Evolutionary conservation across 2,797 vertebrate genomes (phyloP), one percentile per base, ranked within the genome.

Genomic region (Nyctibius grandis): DNA sequence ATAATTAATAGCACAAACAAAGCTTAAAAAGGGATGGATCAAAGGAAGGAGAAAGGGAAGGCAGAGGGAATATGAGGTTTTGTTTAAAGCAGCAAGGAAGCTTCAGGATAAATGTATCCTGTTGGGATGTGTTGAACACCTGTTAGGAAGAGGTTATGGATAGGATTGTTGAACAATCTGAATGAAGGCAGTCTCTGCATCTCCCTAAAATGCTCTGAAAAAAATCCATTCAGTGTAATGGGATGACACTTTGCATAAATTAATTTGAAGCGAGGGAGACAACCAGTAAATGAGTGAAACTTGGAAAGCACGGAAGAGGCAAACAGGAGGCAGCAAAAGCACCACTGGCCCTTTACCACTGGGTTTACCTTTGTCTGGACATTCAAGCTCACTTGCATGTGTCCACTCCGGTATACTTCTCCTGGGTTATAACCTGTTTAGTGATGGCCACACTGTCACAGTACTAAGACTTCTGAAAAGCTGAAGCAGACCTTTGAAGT

Each of bases 1-100:
- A 89, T 97, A 95, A 97, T 93, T 97, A 97, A 97, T 96, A 95
- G 95, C 75, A 80, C 84, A 93, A 97, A 96, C 95, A 95, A 85
- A 93, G 85, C 91, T 93, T 74, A 64, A 63, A 85, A 82, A 91
- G 84, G 74, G 82, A 92, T 48, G 75, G 92, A 96, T 96, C 91
- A 96, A 96, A 96, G 95, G 84, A 79, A 87, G 81, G 85, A 91
- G 89, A 91, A 96, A 93, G 89, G 89, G 81, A 96, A 96, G 81
- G 87, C 92, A 57, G 45, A 77, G 83, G 84, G 91, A 94, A 85
- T 93, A 89, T 48, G 67, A 88, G 69, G 72, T 81, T 95, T 94
- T 95, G 82, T 96, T 93, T 91, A 81, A 92, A 90, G 85, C 85
- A 76, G 57, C 61, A 45, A 95, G 86, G 77, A 96, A 86, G 77